Conservation (phyloP, 2,888 invertebrate species). For the Xanthia icteritia region DNA sequence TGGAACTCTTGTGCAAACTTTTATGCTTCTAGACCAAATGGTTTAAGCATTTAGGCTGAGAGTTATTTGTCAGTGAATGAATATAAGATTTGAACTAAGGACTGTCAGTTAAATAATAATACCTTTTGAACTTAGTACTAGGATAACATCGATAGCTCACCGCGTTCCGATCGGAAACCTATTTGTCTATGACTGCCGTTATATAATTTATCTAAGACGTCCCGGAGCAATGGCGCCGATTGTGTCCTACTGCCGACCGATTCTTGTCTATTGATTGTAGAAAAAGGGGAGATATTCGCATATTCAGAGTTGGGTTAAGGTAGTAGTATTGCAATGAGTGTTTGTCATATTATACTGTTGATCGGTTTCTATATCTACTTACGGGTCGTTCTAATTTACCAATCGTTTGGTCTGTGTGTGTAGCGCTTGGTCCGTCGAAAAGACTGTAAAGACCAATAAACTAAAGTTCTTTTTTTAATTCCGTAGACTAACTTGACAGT, state of each 20-base stretch:
- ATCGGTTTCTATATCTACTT: neutral
- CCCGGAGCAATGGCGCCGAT: constrained; percentile 26
- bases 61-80: too few species aligned
- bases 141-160: constrained; percentile 44
- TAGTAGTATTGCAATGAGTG: neutral
- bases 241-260: constrained; percentile 25
- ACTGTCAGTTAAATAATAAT: neutral
- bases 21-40: too few species aligned
- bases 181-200: constrained; percentile 58
- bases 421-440: too few species aligned
- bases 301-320: neutral
- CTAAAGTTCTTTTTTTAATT: too few species aligned
- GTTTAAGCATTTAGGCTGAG: too few species aligned
- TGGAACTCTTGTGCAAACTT: too few species aligned
- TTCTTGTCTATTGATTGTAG: constrained; percentile 38
- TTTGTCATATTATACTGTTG: neutral
- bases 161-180: constrained; percentile 49
- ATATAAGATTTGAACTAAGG: neutral
- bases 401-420: too few species aligned
- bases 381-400: neutral
- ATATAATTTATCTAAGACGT: constrained; percentile 58
- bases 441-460: too few species aligned
- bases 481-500: too few species aligned
- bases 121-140: constrained; percentile 30
- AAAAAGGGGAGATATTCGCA: constrained; percentile 7